phyloP scores from a whole-genome alignment of 2,113 vertebrate genomes.

The Gallinago media region DNA sequence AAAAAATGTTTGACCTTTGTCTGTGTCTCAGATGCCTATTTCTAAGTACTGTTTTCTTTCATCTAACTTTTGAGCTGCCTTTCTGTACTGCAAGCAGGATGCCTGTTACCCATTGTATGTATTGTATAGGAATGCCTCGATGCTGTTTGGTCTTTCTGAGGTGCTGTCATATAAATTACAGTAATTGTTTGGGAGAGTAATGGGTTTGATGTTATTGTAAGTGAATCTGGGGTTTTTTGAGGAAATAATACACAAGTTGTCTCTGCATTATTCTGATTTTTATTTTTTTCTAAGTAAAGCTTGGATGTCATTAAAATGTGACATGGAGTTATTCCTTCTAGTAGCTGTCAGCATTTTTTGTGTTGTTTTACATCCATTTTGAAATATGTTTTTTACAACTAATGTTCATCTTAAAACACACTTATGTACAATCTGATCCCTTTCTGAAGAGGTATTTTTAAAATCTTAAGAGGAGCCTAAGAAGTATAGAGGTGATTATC shows the following conservation, averaged over 20 bases:
- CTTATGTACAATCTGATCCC: conserved; percentile 31
- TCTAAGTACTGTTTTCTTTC: neutral
- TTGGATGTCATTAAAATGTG: neutral
- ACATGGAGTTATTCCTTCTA: neutral
- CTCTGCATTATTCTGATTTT: neutral
- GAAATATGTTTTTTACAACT: conserved; percentile 26
- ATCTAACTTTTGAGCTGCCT: neutral
- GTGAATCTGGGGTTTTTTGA: neutral
- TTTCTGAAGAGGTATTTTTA: conserved; percentile 34
- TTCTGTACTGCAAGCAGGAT: neutral
- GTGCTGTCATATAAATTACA: neutral
- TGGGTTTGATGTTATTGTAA: neutral
- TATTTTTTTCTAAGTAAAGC: neutral
- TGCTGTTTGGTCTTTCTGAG: neutral
- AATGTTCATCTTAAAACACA: conserved; percentile 33
- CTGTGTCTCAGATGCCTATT: neutral
- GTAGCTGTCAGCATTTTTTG: neutral
- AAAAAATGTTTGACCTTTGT: neutral
- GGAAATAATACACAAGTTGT: neutral
- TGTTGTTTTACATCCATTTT: neutral
- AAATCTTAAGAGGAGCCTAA: conserved; percentile 51
- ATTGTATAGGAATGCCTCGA: neutral
- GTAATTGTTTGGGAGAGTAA: neutral
- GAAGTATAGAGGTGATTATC: conserved; percentile 40
- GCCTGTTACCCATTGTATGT: neutral